These are phyloP conservation scores for Neoniphon sammara DNA, from an alignment of 2,797 vertebrate genomes.

Conservation along the genomic window DNA sequence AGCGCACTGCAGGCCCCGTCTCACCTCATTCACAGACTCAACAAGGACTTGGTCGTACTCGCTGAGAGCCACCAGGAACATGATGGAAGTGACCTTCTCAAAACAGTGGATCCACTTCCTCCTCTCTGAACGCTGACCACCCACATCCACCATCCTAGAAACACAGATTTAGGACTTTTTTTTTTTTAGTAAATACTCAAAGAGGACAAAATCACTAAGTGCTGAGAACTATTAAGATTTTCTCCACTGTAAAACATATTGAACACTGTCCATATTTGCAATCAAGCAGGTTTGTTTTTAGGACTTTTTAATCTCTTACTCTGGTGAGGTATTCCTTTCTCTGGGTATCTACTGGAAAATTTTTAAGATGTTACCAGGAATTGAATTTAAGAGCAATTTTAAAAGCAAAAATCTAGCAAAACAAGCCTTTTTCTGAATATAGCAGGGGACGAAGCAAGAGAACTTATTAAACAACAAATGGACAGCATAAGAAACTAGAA, in stretches of 20 bases:
- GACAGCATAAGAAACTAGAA: too few species aligned
- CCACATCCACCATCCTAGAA: conserved; percentile 84
- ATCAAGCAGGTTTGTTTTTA: neutral
- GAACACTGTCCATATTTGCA: neutral
- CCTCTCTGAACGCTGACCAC: conserved; percentile 83
- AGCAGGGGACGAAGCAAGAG: too few species aligned
- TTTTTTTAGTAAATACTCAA: too few species aligned
- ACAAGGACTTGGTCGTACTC: conserved; percentile 83
- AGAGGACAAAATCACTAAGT: neutral
- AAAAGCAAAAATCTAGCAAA: too few species aligned
- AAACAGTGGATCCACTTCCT: conserved; percentile 86
- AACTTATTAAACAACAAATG: too few species aligned
- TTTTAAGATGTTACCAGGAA: too few species aligned
- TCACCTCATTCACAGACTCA: conserved; percentile 74
- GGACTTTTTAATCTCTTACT: neutral
- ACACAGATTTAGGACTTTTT: neutral
- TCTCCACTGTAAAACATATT: too few species aligned
- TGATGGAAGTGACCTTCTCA: conserved; percentile 83
- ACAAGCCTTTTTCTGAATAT: too few species aligned
- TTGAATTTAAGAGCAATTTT: too few species aligned
- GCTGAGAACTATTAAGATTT: too few species aligned
- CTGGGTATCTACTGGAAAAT: too few species aligned
- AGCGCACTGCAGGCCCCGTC: neutral
- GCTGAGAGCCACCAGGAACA: conserved; percentile 84
- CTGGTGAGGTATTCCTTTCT: neutral